Evolutionary conservation across 2,113 vertebrate species (phyloP).

Genomic region (Microtus oregoni): DNA sequence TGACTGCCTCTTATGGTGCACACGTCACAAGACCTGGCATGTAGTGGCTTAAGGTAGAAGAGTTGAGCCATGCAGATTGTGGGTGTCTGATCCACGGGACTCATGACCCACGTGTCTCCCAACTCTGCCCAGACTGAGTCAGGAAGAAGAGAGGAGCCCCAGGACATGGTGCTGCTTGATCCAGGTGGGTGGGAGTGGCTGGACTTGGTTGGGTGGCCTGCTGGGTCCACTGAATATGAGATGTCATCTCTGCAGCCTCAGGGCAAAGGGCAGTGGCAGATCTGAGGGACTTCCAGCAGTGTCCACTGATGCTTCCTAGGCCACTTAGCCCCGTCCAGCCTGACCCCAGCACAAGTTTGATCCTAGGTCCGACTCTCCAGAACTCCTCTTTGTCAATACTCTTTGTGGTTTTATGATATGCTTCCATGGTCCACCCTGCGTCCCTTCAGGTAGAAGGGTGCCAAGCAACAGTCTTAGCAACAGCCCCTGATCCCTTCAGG

Average conservation of each 20-base stretch:
- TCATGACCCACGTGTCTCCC: background rate
- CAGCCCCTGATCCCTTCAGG: background rate
- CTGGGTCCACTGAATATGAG: background rate
- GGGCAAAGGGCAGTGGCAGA: too few species aligned
- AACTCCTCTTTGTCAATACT: background rate
- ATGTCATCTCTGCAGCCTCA: background rate
- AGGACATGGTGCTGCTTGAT: fast-evolving
- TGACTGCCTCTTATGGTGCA: background rate
- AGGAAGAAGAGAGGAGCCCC: background rate
- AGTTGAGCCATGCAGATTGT: background rate
- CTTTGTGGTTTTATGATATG: background rate
- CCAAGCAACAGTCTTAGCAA: fast-evolving
- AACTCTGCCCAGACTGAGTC: fast-evolving
- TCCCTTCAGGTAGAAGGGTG: background rate
- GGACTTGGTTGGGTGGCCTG: background rate
- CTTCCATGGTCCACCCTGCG: background rate
- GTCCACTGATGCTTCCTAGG: background rate
- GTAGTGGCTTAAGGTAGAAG: background rate
- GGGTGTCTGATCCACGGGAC: background rate
- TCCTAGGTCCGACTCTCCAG: background rate
- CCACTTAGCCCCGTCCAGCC: background rate
- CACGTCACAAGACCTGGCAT: background rate
- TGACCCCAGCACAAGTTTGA: too few species aligned
- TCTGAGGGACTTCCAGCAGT: background rate
- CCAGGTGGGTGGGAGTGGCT: fast-evolving